Evolutionary conservation across 2,888 invertebrate species (phyloP), one percentile per base, ranked within the genome.

Genomic region (Drosophila sordidula): DNA sequence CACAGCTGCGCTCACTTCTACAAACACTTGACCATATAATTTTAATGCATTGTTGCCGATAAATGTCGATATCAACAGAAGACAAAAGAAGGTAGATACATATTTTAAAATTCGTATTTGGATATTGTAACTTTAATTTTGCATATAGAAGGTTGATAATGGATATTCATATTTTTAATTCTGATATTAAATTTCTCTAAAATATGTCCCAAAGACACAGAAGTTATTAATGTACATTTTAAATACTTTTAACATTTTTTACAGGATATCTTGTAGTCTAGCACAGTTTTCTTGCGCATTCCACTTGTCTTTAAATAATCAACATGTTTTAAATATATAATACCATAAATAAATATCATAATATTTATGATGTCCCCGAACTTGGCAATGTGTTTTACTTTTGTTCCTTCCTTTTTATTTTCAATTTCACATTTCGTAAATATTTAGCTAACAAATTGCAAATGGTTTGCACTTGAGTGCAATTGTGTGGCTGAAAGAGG

Each of bases 311-410:
- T n/a, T 54, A 9, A 46, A 39, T 45, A 26, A 44, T 44, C 36
- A 25, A 51, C 25, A 34, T 47, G 8, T 18, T 36, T 41, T 6
- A 25, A 46, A 56, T 57, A 56, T 45, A 59, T 47, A 46, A 26
- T 39, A 1, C 11, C 18, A 18, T 56, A 47, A 29, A 25, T 51
- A 62, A 61, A 50, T 55, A 46, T 8, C 14, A 32, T 32, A 8
- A n/a, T 41, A 44, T 44, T 52, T 57, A 52, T 62, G 57, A 57
- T 25, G 52, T 45, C 12, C 18, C 8, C 44, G 34, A 49, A 49
- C 49, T 62, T 62, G 34, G 29, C 36, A 65, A 18, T 50, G 39
- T 34, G 11, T 26, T 32, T 57, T 16, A 32, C 16, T 25, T 42
- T n/a, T 44, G 1, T 51, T 51, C 38, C 39, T 18, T 52, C 6